phyloP scores from a whole-genome alignment of 2,113 vertebrate species.

The Eclectus roratus region DNA sequence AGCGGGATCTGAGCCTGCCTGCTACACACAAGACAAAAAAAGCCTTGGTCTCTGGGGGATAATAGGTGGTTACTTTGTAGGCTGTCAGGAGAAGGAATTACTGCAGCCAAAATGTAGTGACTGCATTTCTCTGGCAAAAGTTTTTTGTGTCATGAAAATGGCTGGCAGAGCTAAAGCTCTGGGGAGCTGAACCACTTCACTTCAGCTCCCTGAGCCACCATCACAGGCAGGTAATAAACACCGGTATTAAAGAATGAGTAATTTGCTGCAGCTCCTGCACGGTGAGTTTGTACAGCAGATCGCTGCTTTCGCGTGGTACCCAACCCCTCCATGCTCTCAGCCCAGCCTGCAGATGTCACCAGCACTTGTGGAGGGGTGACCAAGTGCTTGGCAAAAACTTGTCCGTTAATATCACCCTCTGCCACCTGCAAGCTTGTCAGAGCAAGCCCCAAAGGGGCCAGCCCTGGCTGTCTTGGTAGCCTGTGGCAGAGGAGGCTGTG shows the following conservation, averaged over 20 bases:
- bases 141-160: conserved; percentile 40
- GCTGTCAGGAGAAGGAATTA: conserved; percentile 17
- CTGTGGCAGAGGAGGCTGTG: neutral
- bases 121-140: conserved; percentile 26
- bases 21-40: neutral
- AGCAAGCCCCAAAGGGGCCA: neutral
- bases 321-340: neutral
- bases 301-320: neutral
- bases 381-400: neutral
- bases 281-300: neutral
- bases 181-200: conserved; percentile 19
- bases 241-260: conserved; percentile 45
- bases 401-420: neutral
- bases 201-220: neutral
- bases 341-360: neutral
- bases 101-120: neutral
- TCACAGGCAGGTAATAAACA: conserved; percentile 50
- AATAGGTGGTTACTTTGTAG: conserved; percentile 12
- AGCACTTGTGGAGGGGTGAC: neutral
- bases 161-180: conserved; percentile 37
- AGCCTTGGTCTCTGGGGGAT: neutral
- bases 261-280: conserved; percentile 34
- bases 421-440: neutral
- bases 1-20: neutral
- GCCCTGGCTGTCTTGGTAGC: accelerated